A percentile compares a stretch with the other conserved stretches of the same genome.
phyloP scores from a whole-genome alignment of 1,140 invertebrate genomes.

The Scaptodrosophila lebanonensis region DNA sequence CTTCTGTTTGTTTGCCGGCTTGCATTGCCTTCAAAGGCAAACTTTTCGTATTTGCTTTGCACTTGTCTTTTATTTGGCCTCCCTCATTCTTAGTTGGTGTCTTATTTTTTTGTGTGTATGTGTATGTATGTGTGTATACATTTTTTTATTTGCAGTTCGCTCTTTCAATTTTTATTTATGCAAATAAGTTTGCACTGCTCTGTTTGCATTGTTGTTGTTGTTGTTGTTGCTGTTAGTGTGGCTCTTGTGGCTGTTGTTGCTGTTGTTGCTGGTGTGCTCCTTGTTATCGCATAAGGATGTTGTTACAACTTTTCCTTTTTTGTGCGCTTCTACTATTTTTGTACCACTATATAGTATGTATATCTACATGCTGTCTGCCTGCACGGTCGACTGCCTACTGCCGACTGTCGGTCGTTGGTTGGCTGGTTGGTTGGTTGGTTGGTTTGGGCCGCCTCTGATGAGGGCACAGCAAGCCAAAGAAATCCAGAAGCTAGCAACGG shows the following conservation, averaged over 20 bases:
- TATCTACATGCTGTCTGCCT: slow-evolving; percentile 46
- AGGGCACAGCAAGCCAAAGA: slow-evolving; percentile 46
- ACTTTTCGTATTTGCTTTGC: slow-evolving; percentile 72
- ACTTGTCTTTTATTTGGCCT: slow-evolving; percentile 71
- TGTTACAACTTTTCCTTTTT: slow-evolving; percentile 62
- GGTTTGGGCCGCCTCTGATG: slow-evolving; percentile 38
- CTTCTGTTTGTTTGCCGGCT: slow-evolving; percentile 1
- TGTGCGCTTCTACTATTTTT: slow-evolving; percentile 11
- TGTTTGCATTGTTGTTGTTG: slow-evolving; percentile 35
- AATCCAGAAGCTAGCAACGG: background rate
- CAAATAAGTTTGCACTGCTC: slow-evolving; percentile 69
- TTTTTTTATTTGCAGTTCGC: slow-evolving; percentile 55
- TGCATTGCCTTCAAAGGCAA: slow-evolving; percentile 56
- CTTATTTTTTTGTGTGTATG: slow-evolving; percentile 14
- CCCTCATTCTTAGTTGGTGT: no score
- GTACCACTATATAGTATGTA: slow-evolving; percentile 12
- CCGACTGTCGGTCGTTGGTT: no score
- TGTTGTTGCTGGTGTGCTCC: slow-evolving; percentile 14
- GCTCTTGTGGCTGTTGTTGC: background rate
- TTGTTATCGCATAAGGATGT: slow-evolving; percentile 75
- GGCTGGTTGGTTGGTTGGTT: slow-evolving; percentile 13
- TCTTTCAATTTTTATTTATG: slow-evolving; percentile 75
- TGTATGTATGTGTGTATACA: no score
- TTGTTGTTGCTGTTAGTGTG: slow-evolving; percentile 8
- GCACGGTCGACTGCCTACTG: no score